Evolutionary conservation across 1,140 invertebrate genomes (phyloP), one percentile per base, ranked within the genome.

Genomic region (Papilio glaucus): DNA sequence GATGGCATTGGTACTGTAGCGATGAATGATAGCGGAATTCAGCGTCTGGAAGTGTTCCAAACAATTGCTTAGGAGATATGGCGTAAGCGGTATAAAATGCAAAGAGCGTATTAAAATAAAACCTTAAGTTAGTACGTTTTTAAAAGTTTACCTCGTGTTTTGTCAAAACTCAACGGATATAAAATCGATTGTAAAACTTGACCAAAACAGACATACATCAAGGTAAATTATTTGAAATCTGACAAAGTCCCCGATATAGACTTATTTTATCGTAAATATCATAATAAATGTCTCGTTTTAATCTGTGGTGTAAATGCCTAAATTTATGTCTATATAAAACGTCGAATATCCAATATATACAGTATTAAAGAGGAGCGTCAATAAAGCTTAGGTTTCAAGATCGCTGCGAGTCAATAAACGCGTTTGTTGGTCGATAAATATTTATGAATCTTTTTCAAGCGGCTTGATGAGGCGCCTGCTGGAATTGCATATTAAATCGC

Each of bases 331-430:
- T 4, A 18, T 21, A 45, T 15, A 45, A 45, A 45, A 45, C n/a
- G 15, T 45, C 13, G 57, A 61, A 61, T 42, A 10, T 61, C 6
- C 9, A 13, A 61, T 61, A 39, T 37, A 63, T 38, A 38, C 61
- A 63, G 37, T 38, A 39, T 39, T 3, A 39, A 63, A 37, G 61
- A 37, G 61, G 15, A 38, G 15, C 37, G 37, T 37, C 61, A 63
- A 63, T 39, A 63, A 63, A 63, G 61, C 61, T 63, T 63, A 63
- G 61, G 33, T 63, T 63, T 63, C 33, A 63, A 63, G 61, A 63
- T 38, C 61, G 33, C 10, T 18, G 61, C 7, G n/a, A 63, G 61
- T 63, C 61, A 63, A 63, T 63, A 63, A 63, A 63, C 61, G 61
- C 61, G 61, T 63, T 63, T 63, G 29, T 38, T n/a, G 37, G 37